Base-by-base conservation (phyloP, 1,140 invertebrate genomes). In the Trichonephila inaurata region DNA sequence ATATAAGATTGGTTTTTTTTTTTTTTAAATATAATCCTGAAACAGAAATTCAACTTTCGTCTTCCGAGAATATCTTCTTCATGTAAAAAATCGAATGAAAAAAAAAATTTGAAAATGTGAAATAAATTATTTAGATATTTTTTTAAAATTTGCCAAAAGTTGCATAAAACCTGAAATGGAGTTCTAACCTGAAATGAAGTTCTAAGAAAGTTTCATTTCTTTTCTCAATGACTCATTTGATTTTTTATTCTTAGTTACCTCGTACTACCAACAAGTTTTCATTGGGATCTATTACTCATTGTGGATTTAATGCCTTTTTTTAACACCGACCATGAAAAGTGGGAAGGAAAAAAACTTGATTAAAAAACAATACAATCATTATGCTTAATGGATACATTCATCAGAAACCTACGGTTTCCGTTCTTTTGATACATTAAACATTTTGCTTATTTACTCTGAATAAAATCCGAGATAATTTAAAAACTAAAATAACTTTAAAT, bases 321-420 rank as follows among this genome's bases (percentile, higher is more conserved):
- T 77, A 51, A 7, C 33, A 16, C 33, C 33, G 72, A 77, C 28
- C 24, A 28, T 77, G 72, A 33, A 19, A 18, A 77, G 33, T 33
- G 33, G 33, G 33, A 33, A 77, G 19, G 33, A 77, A 10, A n/a
- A 77, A 33, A 40, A 28, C 72, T 77, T 77, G 24, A 77, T 77
- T 40, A 40, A 40, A 21, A 69, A 69, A 12, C 8, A 14, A 24
- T 69, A 24, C 66, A n/a, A 10, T n/a, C 66, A n/a, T 24, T 14
- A 69, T 24, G n/a, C 28, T 69, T 69, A 69, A 69, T 69, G 66
- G 66, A 69, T 69, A 69, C 66, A n/a, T 69, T 69, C 66, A n/a
- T 14, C 10, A 4, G 66, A 69, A 10, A 24, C n/a, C 0, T 51
- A 12, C 10, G 24, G 4, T 69, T 69, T 69, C 66, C 21, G 6